Conservation (phyloP, 2,797 vertebrate genomes). For the Petrocephalus schoutedeni region DNA sequence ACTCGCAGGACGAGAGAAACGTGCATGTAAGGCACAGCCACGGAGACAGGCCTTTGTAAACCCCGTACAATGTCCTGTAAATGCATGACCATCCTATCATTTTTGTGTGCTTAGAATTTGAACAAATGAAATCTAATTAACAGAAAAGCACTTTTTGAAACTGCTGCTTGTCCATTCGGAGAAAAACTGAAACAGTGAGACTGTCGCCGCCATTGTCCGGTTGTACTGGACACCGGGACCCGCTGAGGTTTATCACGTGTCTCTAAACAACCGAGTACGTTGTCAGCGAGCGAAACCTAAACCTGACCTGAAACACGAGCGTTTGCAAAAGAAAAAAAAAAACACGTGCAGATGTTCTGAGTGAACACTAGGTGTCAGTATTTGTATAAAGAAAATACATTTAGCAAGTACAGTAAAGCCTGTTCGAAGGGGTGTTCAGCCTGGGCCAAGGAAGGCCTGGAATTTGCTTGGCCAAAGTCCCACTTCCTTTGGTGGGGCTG, state of each 20-base stretch:
- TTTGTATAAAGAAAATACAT: not conserved
- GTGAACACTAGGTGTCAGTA: not conserved
- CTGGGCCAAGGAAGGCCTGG: not conserved
- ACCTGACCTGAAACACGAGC: not conserved
- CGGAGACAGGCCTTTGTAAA: not conserved
- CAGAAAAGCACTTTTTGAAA: not conserved
- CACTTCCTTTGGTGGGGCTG: slow-evolving; percentile 3
- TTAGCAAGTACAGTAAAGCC: not conserved
- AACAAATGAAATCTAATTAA: not conserved
- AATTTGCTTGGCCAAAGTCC: not conserved
- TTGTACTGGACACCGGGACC: not conserved
- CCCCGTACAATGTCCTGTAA: not conserved
- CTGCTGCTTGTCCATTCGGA: not conserved
- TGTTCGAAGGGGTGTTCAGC: not conserved
- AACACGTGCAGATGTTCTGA: not conserved
- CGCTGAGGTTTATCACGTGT: not conserved
- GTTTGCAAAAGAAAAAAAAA: not conserved
- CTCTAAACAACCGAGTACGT: not conserved
- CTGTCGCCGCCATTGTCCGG: not conserved
- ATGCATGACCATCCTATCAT: not conserved
- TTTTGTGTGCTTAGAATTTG: not conserved
- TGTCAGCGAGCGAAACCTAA: not conserved
- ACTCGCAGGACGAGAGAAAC: not conserved
- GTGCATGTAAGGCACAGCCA: not conserved
- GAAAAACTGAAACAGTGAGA: not conserved